Base-by-base conservation (phyloP, 2,888 invertebrate genomes). In the Nasonovia ribisnigri region DNA sequence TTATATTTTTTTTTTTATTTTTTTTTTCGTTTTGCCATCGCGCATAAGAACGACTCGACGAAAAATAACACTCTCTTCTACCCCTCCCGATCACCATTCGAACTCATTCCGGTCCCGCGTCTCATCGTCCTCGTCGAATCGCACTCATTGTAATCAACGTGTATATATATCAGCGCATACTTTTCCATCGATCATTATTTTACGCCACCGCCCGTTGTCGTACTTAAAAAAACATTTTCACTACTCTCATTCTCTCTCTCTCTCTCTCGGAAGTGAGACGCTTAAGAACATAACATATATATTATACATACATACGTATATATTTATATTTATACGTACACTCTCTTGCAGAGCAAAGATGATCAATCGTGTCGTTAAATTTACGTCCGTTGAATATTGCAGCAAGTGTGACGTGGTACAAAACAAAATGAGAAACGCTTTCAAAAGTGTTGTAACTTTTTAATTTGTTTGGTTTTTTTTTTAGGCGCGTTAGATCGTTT, bases 131-230 rank as follows among this genome's bases (percentile, higher is more conserved):
- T 36, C 87, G 87, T 43, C 92, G 88, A 88, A 92, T 92, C 92
- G 92, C 88, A 88, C 88, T 92, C 92, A 88, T 88, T 77, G 92
- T 88, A 92, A 92, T 88, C 92, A 77, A 92, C 92, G 92, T 48
- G 86, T 88, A 67, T 67, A 67, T 92, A 90, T 92, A 92, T 87
- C 60, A 36, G 51, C 67, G 51, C 77, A 67, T 67, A 51, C 88
- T 92, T 88, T 92, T 54, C 92, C 92, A 92, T 92, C 92, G 92
- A 92, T 92, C 92, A 88, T 92, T 92, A 88, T 92, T 92, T 92
- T 60, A 48, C 36, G 67, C 92, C 48, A 24, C 90, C 67, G 20
- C 24, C 86, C 54, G 90, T 90, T 77, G 43, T 77, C n/a, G 60
- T 60, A 92, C 86, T 87, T 88, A 92, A 67, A 92, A 92, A 86